Evolutionary conservation across 2,113 vertebrate genomes (phyloP).

Genomic region (Labrus mixtus): DNA sequence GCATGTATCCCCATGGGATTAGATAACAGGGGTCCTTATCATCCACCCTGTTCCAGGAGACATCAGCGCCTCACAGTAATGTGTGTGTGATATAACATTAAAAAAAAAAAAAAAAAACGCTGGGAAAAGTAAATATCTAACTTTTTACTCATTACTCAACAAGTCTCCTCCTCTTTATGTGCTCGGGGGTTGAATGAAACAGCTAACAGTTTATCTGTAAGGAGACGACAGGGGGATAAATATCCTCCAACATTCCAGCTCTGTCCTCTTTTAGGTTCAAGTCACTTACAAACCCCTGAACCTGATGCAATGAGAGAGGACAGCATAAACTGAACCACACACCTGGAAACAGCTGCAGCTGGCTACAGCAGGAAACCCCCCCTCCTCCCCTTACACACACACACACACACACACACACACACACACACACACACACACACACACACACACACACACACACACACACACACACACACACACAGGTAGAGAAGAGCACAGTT

Average conservation of each 20-base stretch:
- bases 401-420: conserved; percentile 6
- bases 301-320: conserved; percentile 61
- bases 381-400: conserved; percentile 9
- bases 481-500: conserved; percentile 7
- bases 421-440: conserved; percentile 20
- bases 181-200: conserved; percentile 23
- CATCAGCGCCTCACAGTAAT: conserved; percentile 51
- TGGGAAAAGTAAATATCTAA: conserved; percentile 30
- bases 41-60: conserved; percentile 29
- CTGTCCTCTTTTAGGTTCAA: conserved; percentile 43
- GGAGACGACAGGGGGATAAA: conserved; percentile 35
- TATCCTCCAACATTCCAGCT: conserved; percentile 45
- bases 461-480: background rate
- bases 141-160: conserved; percentile 20
- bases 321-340: conserved; percentile 61
- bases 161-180: conserved; percentile 1
- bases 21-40: conserved; percentile 65
- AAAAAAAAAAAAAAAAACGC: background rate
- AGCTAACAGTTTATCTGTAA: conserved; percentile 35
- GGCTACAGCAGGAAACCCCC: conserved; percentile 42
- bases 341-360: conserved; percentile 70
- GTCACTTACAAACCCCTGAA: conserved; percentile 38
- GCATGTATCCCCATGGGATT: conserved; percentile 39
- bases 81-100: conserved; percentile 41
- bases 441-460: conserved; percentile 8